Base-by-base conservation (phyloP, 2,797 vertebrate genomes). In the Xiphorhynchus erythropygius region DNA sequence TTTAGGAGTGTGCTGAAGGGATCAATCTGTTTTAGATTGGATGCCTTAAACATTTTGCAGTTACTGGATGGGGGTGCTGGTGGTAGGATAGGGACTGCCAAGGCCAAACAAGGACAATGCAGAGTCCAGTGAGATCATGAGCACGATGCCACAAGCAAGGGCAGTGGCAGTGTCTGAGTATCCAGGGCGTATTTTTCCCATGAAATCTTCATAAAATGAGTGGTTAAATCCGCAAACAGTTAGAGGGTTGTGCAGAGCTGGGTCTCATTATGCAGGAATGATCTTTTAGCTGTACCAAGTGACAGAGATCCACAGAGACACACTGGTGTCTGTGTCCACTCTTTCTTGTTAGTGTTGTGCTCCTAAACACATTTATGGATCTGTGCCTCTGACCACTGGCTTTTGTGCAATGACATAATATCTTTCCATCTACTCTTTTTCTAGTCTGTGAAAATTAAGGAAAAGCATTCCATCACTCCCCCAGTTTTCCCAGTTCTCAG, bases 1-100 rank as follows among this genome's bases (percentile, higher is more conserved):
- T 2, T 71, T 33, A 30, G 42, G 56, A 63, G 79, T 74, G 57
- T 89, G 81, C 60, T 90, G 95, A 93, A 93, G 41, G 93, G 46
- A 80, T 81, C 81, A 64, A 47, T 78, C 59, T 94, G 57, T 79
- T 94, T 88, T 55, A 76, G 46, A 75, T 0, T 82, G 77, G 68
- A 71, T 77, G 46, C 65, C 8, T 93, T 57, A 47, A 76, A 35
- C 60, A 28, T 62, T 92, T 57, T 46, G 46, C 56, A 59, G 50
- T 57, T 82, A 18, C 33, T 76, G 71, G 23, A 69, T 39, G 6
- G 25, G 18, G 82, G 35, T 24, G 18, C 32, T 60, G 33, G 59
- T 53, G 47, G 44, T 60, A 77, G 64, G 22, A 62, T 2, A 2
- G 33, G 46, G 33, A 37, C 63, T 82, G 52, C 32, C 52, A 79